A percentile compares a stretch with the other conserved stretches of the same genome.
These are phyloP conservation scores for Drosophila rufa DNA, from an alignment of 1,140 invertebrate genomes.

Conservation along the genomic window DNA sequence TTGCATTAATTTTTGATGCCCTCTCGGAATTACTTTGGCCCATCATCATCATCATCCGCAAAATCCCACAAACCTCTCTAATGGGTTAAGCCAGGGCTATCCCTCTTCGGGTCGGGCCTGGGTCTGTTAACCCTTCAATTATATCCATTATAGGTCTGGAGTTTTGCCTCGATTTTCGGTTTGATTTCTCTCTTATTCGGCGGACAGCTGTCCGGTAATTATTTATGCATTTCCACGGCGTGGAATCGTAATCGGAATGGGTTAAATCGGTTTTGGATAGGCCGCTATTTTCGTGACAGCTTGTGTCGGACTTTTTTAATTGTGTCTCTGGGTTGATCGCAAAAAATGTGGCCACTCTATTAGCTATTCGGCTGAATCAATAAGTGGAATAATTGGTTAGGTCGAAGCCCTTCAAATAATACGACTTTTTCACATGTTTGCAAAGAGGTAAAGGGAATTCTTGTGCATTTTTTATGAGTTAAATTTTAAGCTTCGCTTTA, in stretches of 20 bases:
- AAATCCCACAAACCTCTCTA: constrained; percentile 49
- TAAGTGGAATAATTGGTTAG: constrained; percentile 22
- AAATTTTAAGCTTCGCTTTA: background rate
- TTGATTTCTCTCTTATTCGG: constrained; percentile 52
- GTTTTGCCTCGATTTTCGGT: constrained; percentile 59
- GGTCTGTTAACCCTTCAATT: constrained; percentile 45
- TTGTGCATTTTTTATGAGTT: background rate
- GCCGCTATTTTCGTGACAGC: constrained; percentile 25
- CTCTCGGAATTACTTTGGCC: constrained; percentile 37
- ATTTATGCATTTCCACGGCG: constrained; percentile 38
- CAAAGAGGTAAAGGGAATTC: background rate
- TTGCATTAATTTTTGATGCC: constrained; percentile 83
- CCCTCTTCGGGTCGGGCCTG: constrained; percentile 1
- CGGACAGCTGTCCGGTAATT: constrained; percentile 44
- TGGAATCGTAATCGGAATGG: constrained; percentile 11
- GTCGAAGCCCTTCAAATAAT: background rate
- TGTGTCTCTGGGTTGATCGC: constrained; percentile 23
- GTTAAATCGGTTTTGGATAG: background rate
- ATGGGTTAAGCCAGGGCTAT: constrained; percentile 39
- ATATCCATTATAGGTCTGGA: constrained; percentile 35
- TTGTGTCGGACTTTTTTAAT: constrained; percentile 27
- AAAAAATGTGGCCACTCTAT: constrained; percentile 22
- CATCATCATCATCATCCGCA: constrained; percentile 28
- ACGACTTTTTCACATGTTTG: background rate
- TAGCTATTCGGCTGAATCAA: constrained; percentile 37